Evolutionary conservation across 2,113 vertebrate species (phyloP).

Genomic region (Ctenomys sociabilis): DNA sequence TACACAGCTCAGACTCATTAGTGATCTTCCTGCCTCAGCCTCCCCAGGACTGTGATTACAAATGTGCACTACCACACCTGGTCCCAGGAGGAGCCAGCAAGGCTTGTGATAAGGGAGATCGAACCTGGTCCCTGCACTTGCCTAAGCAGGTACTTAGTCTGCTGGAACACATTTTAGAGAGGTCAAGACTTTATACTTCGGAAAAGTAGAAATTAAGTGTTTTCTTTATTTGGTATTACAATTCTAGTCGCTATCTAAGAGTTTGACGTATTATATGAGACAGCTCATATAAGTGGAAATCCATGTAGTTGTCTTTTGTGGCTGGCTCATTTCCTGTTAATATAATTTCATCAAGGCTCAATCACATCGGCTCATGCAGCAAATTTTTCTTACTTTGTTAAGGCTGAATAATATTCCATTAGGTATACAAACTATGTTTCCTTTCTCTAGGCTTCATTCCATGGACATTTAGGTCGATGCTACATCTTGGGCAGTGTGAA

Average conservation of each 20-base stretch:
- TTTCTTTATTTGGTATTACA: too few species aligned
- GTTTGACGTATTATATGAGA: background rate
- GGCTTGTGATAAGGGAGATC: too few species aligned
- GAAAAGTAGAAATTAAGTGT: background rate
- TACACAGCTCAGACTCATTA: too few species aligned
- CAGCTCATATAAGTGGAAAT: background rate
- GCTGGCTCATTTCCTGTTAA: background rate
- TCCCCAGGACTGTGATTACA: too few species aligned
- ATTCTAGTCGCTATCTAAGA: background rate
- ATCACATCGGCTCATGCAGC: background rate
- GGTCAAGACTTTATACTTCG: constrained; percentile 49
- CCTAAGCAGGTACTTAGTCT: too few species aligned
- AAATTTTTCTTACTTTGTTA: background rate
- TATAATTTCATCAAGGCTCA: background rate
- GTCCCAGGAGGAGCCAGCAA: too few species aligned
- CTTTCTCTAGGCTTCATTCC: background rate
- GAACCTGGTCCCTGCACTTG: too few species aligned
- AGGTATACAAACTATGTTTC: background rate
- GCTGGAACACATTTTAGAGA: background rate
- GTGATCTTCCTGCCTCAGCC: too few species aligned
- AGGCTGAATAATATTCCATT: background rate
- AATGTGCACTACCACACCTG: too few species aligned
- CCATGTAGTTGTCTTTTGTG: background rate
- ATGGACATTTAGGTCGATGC: background rate
- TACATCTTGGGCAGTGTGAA: background rate